A percentile compares a stretch with the other conserved stretches of the same genome.
Conservation (phyloP, 1,140 invertebrate species). For the Hycleus phaleratus region DNA sequence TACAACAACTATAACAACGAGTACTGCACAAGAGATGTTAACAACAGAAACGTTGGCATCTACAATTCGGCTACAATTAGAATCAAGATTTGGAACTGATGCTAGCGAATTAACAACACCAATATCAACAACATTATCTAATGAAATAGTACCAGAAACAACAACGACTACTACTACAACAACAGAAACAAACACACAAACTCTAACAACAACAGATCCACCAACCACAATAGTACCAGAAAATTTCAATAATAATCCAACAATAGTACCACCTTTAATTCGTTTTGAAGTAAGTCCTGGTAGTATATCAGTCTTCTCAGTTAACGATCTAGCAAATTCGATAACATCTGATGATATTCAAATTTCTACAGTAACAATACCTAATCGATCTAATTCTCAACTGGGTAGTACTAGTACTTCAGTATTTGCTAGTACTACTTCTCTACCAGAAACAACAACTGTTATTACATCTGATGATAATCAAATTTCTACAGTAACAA, state of each 20-base stretch:
- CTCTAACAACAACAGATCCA: conserved; percentile 5
- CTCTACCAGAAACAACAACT: conserved; percentile 4
- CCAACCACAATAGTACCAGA: conserved; percentile 8
- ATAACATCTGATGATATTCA: conserved; percentile 35
- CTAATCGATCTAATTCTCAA: conserved; percentile 22
- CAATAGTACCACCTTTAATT: conserved; percentile 5
- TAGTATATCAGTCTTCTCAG: conserved; percentile 33
- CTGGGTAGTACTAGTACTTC: background rate
- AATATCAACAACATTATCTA: conserved; percentile 5
- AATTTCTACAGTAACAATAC: conserved; percentile 32
- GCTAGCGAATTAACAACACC: conserved; percentile 3
- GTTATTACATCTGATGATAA: background rate
- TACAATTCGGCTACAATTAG: no score
- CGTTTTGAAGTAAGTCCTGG: conserved; percentile 36
- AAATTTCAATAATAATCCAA: conserved; percentile 19
- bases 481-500: no score
- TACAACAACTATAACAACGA: conserved; percentile 11
- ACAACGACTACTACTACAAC: conserved; percentile 40
- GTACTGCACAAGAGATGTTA: no score
- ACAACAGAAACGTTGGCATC: no score
- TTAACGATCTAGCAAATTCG: conserved; percentile 39
- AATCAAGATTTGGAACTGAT: background rate
- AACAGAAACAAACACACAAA: conserved; percentile 41
- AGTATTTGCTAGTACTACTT: conserved; percentile 4
- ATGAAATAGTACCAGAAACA: background rate